Evolutionary conservation across 2,113 vertebrate species (phyloP).

Genomic region (Eleginops maclovinus): DNA sequence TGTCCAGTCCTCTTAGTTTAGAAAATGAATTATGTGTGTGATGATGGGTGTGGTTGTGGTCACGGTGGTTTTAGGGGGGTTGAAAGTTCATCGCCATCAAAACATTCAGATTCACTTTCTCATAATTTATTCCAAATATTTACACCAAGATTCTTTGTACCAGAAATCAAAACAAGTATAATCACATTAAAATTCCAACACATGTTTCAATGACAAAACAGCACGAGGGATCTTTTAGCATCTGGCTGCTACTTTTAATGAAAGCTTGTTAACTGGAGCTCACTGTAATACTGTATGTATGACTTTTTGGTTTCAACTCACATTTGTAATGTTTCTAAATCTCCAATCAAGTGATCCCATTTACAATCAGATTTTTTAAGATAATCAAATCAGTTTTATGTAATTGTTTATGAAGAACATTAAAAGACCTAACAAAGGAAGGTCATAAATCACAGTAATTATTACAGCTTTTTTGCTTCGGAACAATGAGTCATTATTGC

Average conservation of each 20-base stretch:
- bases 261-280: conserved; percentile 44
- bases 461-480: conserved; percentile 47
- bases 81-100: conserved; percentile 57
- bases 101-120: conserved; percentile 19
- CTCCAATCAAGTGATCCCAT: conserved; percentile 20
- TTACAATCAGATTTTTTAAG: conserved; percentile 41
- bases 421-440: conserved; percentile 39
- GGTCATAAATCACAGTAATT: conserved; percentile 57
- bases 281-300: not conserved
- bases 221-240: conserved; percentile 9
- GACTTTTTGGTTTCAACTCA: conserved; percentile 23
- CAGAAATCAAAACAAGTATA: conserved; percentile 25
- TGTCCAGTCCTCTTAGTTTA: not conserved
- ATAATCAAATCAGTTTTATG: conserved; percentile 60
- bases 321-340: conserved; percentile 35
- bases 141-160: conserved; percentile 20
- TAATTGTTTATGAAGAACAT: conserved; percentile 66
- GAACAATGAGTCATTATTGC: conserved; percentile 65
- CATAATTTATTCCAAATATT: conserved; percentile 13
- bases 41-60: conserved; percentile 46
- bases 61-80: not conserved
- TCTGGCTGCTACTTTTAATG: conserved; percentile 35
- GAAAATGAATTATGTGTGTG: conserved; percentile 2
- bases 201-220: conserved; percentile 41
- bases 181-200: conserved; percentile 27